Base-by-base conservation (phyloP, 2,113 vertebrate genomes). In the Turnix velox region DNA sequence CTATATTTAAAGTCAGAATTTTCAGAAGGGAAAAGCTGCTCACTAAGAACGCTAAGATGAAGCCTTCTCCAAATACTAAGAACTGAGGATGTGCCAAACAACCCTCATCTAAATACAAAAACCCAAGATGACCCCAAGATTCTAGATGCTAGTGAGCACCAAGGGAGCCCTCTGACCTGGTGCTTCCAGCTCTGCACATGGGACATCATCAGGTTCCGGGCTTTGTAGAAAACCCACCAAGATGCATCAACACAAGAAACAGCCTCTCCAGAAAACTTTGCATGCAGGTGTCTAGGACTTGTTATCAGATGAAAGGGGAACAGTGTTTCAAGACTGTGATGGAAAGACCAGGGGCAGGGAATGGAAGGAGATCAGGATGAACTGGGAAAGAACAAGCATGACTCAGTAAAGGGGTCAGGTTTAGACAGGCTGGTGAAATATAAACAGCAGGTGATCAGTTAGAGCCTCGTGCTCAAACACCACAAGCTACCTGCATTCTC, bases 141-240 rank as follows among this genome's bases (percentile, higher is more conserved):
- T 28, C 48, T 40, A 52, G 45, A 45, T 45, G n/a, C 48, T 40
- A 52, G 45, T 18, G 18, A 58, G n/a, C 31, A 84, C 13, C 48
- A n/a, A 9, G 1, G 1, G 33, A 69, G 22, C 25, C 57, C 15
- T 24, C 23, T 57, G 46, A 62, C n/a, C 42, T 39, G 28, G 8
- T 49, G 28, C 20, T 49, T 28, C 31, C 59, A 67, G 46, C 1
- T 0, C 27, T 20, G 55, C 23, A 31, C 40, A 19, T 0, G 1
- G 23, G 30, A 4, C 28, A 3, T 1, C 0, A 59, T 30, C 14
- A 49, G 37, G 8, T 28, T 6, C 40, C 35, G 10, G 18, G 12
- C 30, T 20, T 49, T 10, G 3, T 24, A 15, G 39, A 28, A 82
- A 66, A 72, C 12, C 18, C 71, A 61, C 43, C 1, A 1, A 65